Percentiles rank a stretch among this genome's conserved stretches.
Evolutionary conservation across 1,140 invertebrate species (phyloP).

Genomic region (Ceratosolen fusciceps): DNA sequence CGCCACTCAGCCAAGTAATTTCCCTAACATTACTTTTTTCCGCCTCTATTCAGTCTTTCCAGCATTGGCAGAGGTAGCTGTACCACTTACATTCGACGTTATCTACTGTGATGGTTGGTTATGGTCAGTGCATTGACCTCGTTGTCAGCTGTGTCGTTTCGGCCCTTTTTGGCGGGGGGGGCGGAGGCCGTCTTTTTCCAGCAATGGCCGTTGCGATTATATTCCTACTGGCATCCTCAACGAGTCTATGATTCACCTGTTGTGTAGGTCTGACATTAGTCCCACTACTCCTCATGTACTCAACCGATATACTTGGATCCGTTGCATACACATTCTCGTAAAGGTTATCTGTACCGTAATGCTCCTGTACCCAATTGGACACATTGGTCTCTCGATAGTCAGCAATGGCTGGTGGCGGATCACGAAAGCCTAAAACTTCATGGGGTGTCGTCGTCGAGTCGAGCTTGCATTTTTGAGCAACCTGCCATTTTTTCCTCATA

Average conservation of each 20-base stretch:
- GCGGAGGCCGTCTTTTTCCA: conserved; percentile 78
- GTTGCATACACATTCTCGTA: conserved; percentile 76
- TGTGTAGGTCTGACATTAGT: conserved; percentile 62
- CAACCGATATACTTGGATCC: conserved; percentile 65
- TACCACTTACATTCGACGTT: conserved; percentile 63
- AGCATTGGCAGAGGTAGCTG: conserved; percentile 65
- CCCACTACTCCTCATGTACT: conserved; percentile 59
- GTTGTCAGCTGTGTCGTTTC: conserved; percentile 81
- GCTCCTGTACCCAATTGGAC: conserved; percentile 91
- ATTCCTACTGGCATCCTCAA: conserved; percentile 59
- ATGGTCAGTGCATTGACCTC: conserved; percentile 71
- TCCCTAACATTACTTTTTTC: too few relatives aligned
- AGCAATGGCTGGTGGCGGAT: conserved; percentile 77
- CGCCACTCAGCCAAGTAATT: background rate
- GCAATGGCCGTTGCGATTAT: conserved; percentile 64
- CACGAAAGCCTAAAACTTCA: conserved; percentile 90
- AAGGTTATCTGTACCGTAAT: conserved; percentile 80
- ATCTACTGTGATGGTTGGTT: conserved; percentile 66
- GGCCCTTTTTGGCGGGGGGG: conserved; percentile 83
- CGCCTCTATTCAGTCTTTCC: conserved; percentile 64
- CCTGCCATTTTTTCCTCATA: conserved; percentile 95
- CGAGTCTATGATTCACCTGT: conserved; percentile 59
- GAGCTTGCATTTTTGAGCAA: conserved; percentile 90
- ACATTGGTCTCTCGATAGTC: conserved; percentile 87
- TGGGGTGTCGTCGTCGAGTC: conserved; percentile 89